A percentile compares a stretch with the other conserved stretches of the same genome.
These are phyloP conservation scores for Notocelia uddmanniana DNA, from an alignment of 2,888 invertebrate species.

Conservation along the genomic window DNA sequence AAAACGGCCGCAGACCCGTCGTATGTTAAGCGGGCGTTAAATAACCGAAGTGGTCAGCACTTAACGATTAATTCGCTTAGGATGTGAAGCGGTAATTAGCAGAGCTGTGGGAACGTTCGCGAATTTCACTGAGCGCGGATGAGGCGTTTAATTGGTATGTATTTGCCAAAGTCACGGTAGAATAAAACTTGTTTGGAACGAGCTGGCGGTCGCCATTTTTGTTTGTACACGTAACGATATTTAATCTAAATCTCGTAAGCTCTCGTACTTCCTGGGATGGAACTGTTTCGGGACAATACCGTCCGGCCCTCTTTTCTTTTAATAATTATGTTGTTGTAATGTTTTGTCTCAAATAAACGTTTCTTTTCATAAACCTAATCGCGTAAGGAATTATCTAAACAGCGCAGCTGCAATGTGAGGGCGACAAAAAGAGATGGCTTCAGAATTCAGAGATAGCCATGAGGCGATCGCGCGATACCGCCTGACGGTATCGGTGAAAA, in stretches of 20 bases:
- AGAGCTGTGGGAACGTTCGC: conserved; percentile 62
- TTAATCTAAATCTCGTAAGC: no score
- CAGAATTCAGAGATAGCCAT: conserved; percentile 1
- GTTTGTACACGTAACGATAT: background rate
- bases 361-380: background rate
- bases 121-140: conserved; percentile 54
- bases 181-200: conserved; percentile 24
- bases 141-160: conserved; percentile 39
- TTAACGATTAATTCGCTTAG: conserved; percentile 58
- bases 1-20: conserved; percentile 69
- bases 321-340: no score
- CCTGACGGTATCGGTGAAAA: conserved; percentile 49
- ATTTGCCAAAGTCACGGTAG: conserved; percentile 27
- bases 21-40: conserved; percentile 69
- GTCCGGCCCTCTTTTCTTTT: no score
- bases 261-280: no score
- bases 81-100: conserved; percentile 65
- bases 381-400: conserved; percentile 3
- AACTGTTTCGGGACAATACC: no score
- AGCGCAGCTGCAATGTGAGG: conserved; percentile 1
- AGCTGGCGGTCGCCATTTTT: conserved; percentile 13
- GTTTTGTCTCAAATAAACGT: no score
- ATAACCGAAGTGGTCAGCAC: conserved; percentile 57
- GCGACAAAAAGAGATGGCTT: conserved; percentile 1
- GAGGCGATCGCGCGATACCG: conserved; percentile 2